These are phyloP conservation scores for Drosophila dives DNA, from an alignment of 2,888 invertebrate species.

Conservation along the genomic window DNA sequence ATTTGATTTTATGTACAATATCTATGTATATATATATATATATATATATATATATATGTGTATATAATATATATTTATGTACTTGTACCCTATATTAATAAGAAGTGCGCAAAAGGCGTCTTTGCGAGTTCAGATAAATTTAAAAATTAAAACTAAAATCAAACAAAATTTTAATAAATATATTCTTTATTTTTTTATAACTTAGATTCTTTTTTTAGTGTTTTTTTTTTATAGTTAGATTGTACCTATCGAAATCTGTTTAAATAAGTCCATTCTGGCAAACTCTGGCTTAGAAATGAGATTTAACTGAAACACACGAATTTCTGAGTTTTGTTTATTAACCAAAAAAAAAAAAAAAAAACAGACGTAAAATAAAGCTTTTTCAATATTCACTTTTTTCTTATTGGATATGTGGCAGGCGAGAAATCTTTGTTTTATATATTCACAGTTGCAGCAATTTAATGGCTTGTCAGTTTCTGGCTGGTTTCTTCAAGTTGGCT, in stretches of 20 bases:
- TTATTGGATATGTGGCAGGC: not conserved
- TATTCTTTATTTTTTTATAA: not conserved
- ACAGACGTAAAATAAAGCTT: not conserved
- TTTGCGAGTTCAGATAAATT: not conserved
- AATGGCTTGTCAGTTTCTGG: constrained; percentile 15
- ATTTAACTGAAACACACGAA: not conserved
- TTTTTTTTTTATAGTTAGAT: not conserved
- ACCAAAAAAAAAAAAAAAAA: not conserved
- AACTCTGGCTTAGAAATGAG: not conserved
- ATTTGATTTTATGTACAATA: constrained; percentile 27
- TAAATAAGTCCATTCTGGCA: not conserved
- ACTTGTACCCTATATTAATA: not conserved
- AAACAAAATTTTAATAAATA: not conserved
- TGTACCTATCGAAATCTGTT: not conserved
- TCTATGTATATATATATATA: not conserved
- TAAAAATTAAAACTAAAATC: not conserved
- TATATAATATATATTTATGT: not conserved
- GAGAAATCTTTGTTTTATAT: no score
- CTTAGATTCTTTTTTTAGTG: not conserved
- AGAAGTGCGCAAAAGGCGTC: not conserved
- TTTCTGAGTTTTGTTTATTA: not conserved
- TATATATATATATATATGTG: not conserved
- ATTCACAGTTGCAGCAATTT: constrained; percentile 22
- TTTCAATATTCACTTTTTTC: not conserved
- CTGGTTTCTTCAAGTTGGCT: constrained; percentile 33